Evolutionary conservation across 2,113 vertebrate genomes (phyloP).

Genomic region (sheep (Ovis aries)): DNA sequence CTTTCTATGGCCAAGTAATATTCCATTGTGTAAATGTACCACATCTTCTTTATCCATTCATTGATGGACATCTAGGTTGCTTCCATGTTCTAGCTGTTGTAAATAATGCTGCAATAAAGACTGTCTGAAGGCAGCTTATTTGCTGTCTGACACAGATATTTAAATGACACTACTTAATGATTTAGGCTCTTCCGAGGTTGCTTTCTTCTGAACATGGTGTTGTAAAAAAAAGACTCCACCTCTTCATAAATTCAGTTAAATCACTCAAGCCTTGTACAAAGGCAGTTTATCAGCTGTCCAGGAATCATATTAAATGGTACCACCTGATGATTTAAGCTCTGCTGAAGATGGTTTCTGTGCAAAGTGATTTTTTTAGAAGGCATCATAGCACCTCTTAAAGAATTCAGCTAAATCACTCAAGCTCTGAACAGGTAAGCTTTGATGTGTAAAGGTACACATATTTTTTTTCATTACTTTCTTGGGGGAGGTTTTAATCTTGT

Average conservation of each 20-base stretch:
- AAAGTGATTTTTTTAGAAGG: constrained; percentile 4
- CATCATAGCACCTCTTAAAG: neutral
- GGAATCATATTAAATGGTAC: neutral
- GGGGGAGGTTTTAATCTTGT: neutral
- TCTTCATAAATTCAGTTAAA: neutral
- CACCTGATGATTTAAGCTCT: neutral
- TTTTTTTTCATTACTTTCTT: neutral
- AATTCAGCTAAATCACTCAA: neutral
- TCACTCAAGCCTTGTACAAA: neutral
- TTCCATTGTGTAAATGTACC: neutral
- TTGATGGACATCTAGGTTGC: neutral
- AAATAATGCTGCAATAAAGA: neutral
- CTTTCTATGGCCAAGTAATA: neutral
- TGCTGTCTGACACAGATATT: neutral
- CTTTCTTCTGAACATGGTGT: neutral
- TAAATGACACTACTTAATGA: neutral
- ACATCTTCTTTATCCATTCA: neutral
- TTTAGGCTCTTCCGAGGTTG: neutral
- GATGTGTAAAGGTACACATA: neutral
- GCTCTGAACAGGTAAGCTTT: neutral
- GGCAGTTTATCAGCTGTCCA: neutral
- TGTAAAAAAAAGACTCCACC: neutral
- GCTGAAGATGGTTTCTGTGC: neutral
- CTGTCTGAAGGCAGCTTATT: neutral
- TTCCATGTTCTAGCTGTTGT: neutral